Base-by-base conservation (phyloP, 2,888 invertebrate genomes). In the Eustalomyia histrio region DNA sequence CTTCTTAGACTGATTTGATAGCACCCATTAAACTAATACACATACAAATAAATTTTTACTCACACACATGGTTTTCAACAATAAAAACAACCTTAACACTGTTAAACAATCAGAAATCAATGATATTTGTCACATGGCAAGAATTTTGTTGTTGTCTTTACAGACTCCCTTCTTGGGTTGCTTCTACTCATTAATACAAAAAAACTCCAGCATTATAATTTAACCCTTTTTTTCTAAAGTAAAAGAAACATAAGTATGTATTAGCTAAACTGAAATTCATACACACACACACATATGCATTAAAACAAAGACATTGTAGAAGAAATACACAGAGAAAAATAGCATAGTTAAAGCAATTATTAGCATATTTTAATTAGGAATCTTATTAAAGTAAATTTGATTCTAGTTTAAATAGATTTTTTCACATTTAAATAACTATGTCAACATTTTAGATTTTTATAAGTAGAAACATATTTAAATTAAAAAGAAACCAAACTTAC, bases 31-130 rank as follows among this genome's bases (percentile, higher is more conserved):
- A 76, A 80, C 76, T 69, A 69, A 73, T 29, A 64, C 50, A 18
- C 35, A 52, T 33, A 63, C 52, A 67, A 43, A 43, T 1, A 47
- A 14, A 47, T 12, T 39, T 14, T 14, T 14, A 47, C n/a, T 5
- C 18, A 24, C 50, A 69, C 43, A 39, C 39, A 17, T 24, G 57
- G 29, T n/a, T 57, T 50, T 35, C 18, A 12, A 63, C 43, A 64
- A 79, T 64, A 61, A 18, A 29, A 64, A 39, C 43, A 76, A 18
- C 67, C 21, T 75, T 39, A 72, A 71, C 68, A 72, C 65, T 68
- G 60, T n/a, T 72, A 65, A 82, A 84, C 83, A 84, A 86, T 85
- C 86, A 86, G 83, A 86, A 86, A 86, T 86, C 86, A 86, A 86
- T 86, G 86, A 86, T 82, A 86, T 85, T 81, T 85, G 84, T 84